phyloP scores from a whole-genome alignment of 2,888 invertebrate genomes.

The Caenorhabditis panamensis region DNA sequence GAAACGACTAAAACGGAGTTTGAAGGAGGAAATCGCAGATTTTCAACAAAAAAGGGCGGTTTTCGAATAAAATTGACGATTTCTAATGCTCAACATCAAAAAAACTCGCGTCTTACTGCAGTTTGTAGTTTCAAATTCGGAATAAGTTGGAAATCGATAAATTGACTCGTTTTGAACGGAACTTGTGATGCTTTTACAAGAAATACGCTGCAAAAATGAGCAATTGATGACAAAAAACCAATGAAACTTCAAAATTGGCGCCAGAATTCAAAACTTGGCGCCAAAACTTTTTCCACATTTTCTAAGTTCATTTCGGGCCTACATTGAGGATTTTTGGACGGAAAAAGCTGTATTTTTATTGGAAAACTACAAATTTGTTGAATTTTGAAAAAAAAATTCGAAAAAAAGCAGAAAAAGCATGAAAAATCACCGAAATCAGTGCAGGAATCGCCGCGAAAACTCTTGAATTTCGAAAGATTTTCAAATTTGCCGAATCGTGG shows the following conservation, averaged over 20 bases:
- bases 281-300: background rate
- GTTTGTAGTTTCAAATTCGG: too few relatives aligned
- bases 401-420: background rate
- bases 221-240: background rate
- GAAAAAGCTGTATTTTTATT: background rate
- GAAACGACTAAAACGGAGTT: too few relatives aligned
- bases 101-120: too few relatives aligned
- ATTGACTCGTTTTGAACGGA: too few relatives aligned
- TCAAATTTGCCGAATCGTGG: slow-evolving; percentile 21
- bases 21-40: too few relatives aligned
- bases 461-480: slow-evolving; percentile 25
- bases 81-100: too few relatives aligned
- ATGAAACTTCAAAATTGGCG: background rate
- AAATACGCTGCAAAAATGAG: too few relatives aligned
- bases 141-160: too few relatives aligned
- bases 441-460: background rate
- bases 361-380: background rate
- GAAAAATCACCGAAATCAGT: background rate
- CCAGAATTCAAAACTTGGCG: background rate
- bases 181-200: too few relatives aligned
- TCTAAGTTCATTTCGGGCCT: background rate
- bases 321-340: background rate
- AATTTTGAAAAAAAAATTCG: background rate
- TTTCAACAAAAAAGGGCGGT: too few relatives aligned
- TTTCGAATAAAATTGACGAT: too few relatives aligned